Evolutionary conservation across 2,113 vertebrate genomes (phyloP), one percentile per base, ranked within the genome.

Genomic region (Pycnonotus jocosus): DNA sequence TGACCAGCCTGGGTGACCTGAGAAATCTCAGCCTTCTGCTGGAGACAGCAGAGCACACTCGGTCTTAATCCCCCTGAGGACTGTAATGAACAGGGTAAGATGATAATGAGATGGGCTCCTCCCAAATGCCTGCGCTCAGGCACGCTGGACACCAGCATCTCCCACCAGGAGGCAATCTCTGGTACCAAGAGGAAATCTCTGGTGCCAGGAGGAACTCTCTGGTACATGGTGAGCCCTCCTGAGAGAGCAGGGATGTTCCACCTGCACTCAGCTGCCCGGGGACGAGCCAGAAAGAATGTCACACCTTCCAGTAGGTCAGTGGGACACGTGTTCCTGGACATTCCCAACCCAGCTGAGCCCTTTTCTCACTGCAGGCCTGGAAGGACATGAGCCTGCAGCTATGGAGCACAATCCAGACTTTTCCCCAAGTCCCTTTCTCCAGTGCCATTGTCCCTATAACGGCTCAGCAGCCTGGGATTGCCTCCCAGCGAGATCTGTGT

Each of bases 31-130:
- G 42, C n/a, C 10, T 64, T 60, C 57, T 40, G 72, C 62, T 3
- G 1, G 42, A 70, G 47, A n/a, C 37, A 61, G 54, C 1, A 0
- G 35, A 61, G 78, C 13, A 37, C 31, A 6, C 15, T 5, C 0
- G 0, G 17, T 40, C 28, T 53, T 93, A 86, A 69, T 53, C 37
- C 56, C 64, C 19, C 44, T 4, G 31, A 80, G 90, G 51, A 14
- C 38, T 62, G 2, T 0, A 23, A 50, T 11, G 74, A 54, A 11
- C 3, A 1, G 1, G 13, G 6, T 56, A 45, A 74, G 31, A 27
- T 12, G 78, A 37, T 91, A n/a, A 89, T 1, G 8, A 45, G 50
- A 24, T 1, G 60, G 33, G 62, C 44, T 90, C 73, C 69, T 81
- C 71, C 77, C 7, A 7, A 83, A 47, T 33, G 73, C 7, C 0